Percentiles rank a stretch among this genome's conserved stretches.
phyloP scores from a whole-genome alignment of 1,140 invertebrate genomes.

The Octopus bimaculoides region DNA sequence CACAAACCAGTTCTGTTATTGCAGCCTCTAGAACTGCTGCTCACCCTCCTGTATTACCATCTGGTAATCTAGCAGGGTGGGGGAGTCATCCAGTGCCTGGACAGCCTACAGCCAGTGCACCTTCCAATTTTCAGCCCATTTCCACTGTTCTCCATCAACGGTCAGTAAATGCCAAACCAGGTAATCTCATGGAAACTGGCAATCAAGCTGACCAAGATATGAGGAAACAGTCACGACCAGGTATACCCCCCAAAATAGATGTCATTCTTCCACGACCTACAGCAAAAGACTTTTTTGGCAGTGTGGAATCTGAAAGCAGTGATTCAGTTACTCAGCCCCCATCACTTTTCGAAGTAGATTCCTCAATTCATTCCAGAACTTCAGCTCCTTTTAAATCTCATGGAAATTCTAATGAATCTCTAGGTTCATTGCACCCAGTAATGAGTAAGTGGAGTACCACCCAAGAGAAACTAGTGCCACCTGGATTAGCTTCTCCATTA shows the following conservation, averaged over 20 bases:
- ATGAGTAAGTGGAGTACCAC: not conserved
- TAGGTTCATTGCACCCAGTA: not conserved
- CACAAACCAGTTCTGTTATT: not conserved
- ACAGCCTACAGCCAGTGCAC: not conserved
- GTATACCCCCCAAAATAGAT: not conserved
- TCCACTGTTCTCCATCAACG: slow-evolving; percentile 1
- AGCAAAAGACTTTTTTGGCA: slow-evolving; percentile 5
- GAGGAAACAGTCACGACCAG: not conserved
- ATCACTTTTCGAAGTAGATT: not conserved
- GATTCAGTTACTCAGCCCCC: not conserved
- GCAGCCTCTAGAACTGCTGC: not conserved
- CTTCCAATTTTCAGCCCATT: not conserved
- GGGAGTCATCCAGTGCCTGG: not conserved
- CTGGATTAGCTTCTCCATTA: not conserved
- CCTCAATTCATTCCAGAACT: not conserved
- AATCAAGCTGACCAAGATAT: slow-evolving; percentile 1
- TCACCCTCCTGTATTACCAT: not conserved
- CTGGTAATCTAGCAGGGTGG: not conserved
- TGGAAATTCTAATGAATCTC: not conserved
- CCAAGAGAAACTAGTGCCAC: not conserved
- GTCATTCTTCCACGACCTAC: not conserved
- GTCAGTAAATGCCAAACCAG: not conserved
- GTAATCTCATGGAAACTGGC: not conserved
- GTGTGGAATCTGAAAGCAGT: not conserved
- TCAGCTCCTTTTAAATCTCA: not conserved